Evolutionary conservation across 1,140 invertebrate species (phyloP).

Genomic region (Penaeus indicus): DNA sequence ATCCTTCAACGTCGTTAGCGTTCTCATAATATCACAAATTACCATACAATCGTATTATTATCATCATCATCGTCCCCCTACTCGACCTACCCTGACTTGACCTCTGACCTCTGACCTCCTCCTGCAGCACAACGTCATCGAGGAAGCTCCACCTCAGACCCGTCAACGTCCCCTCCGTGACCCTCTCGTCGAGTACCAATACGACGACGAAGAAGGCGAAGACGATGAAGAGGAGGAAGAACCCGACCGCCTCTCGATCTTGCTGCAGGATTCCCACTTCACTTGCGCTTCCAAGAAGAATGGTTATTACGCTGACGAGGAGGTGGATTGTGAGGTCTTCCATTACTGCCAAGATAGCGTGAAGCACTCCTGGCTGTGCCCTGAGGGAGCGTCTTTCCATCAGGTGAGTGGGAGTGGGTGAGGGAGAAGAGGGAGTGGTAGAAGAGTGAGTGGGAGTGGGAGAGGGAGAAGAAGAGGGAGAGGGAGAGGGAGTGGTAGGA

Average conservation of each 20-base stretch:
- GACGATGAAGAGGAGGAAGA: slow-evolving; percentile 85
- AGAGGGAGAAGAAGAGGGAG: no score
- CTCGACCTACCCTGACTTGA: background rate
- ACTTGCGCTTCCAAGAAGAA: slow-evolving; percentile 83
- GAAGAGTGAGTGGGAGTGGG: no score
- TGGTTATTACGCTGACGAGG: slow-evolving; percentile 92
- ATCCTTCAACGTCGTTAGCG: no score
- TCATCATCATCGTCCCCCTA: no score
- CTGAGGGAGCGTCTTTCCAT: slow-evolving; percentile 92
- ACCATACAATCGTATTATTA: no score
- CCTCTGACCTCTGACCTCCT: background rate
- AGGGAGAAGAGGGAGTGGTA: background rate
- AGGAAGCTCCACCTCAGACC: background rate
- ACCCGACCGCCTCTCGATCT: slow-evolving; percentile 83
- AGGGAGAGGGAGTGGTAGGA: no score
- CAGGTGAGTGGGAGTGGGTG: slow-evolving; percentile 75
- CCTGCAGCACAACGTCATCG: background rate
- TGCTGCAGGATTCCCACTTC: slow-evolving; percentile 88
- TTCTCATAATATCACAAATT: no score
- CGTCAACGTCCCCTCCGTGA: background rate
- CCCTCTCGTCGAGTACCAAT: background rate
- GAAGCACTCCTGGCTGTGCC: slow-evolving; percentile 93
- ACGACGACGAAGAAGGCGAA: slow-evolving; percentile 70
- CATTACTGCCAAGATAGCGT: slow-evolving; percentile 93
- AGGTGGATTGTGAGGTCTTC: slow-evolving; percentile 91